Evolutionary conservation across 1,140 invertebrate species (phyloP), one percentile per base, ranked within the genome.

Genomic region (Brachionus manjavacas): DNA sequence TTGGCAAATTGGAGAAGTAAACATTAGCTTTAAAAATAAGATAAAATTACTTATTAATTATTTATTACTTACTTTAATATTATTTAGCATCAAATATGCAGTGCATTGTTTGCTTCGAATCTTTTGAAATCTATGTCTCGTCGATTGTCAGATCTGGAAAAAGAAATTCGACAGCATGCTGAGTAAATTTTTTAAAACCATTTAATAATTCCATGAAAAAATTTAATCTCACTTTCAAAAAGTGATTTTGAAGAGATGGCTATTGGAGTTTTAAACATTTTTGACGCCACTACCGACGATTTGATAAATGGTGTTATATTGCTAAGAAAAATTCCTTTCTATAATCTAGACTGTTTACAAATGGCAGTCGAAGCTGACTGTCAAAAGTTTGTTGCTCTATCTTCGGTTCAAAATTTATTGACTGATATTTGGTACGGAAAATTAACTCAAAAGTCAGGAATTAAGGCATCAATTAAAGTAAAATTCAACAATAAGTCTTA

Each of bases 221-320:
- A 64, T 68, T 83, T 0, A 43, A 52, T 25, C 72, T 52, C 72
- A 35, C 6, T 35, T 84, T 66, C n/a, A 12, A 31, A 9, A 84
- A 89, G 88, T 52, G 85, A 86, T 70, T 89, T 87, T 87, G 89
- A 89, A 85, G 83, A 86, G 60, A 85, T 87, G 68, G 88, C 88
- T 0, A 84, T 86, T 4, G 86, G 86, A 43, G 87, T 90, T 16
- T 74, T 90, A 72, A 86, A 86, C 7, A 87, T 88, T 64, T 81
- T 81, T 64, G 79, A 81, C 64, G 41, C 35, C 6, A 81, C 79
- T 39, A 81, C 79, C 0, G 79, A 81, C n/a, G 79, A 81, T 68
- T 25, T 81, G 20, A 81, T 81, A 60, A 81, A 81, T 68, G 79
- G 79, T 16, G 79, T 81, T 8, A 81, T 81, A 64, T 43, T 81